These are phyloP conservation scores for Oncorhynchus kisutch DNA, from an alignment of 2,113 vertebrate species.

Conservation along the genomic window DNA sequence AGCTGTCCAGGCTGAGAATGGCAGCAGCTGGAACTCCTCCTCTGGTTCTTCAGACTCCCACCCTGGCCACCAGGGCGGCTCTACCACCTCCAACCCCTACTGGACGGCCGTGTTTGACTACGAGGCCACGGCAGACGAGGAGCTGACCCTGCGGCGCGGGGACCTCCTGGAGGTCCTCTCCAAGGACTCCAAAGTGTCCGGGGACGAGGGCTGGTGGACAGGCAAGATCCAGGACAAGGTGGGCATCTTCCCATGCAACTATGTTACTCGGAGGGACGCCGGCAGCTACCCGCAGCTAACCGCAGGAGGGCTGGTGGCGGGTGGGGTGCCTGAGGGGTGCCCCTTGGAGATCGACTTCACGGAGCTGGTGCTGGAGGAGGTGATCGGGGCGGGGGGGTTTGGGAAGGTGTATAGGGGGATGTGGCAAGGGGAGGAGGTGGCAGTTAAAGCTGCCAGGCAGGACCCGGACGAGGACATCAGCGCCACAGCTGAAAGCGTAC, in stretches of 20 bases:
- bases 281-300: conserved; percentile 68
- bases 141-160: conserved; percentile 83
- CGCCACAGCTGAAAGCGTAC: conserved; percentile 81
- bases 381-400: conserved; percentile 90
- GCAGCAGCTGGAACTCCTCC: conserved; percentile 73
- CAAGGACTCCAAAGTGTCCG: conserved; percentile 86
- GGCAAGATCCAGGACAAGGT: conserved; percentile 88
- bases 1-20: conserved; percentile 67
- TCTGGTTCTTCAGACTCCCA: conserved; percentile 71
- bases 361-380: conserved; percentile 83
- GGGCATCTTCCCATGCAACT: conserved; percentile 90
- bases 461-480: conserved; percentile 87
- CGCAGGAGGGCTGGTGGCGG: conserved; percentile 57
- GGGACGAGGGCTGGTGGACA: conserved; percentile 93
- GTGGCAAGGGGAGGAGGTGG: conserved; percentile 81
- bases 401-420: conserved; percentile 87
- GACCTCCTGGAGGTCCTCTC: conserved; percentile 88
- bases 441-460: conserved; percentile 85
- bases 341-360: conserved; percentile 84
- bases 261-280: conserved; percentile 76
- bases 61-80: conserved; percentile 33
- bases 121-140: conserved; percentile 86
- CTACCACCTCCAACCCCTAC: conserved; percentile 67
- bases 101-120: conserved; percentile 93
- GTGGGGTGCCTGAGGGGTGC: conserved; percentile 57